phyloP scores from a whole-genome alignment of 2,113 vertebrate species.

The Callospermophilus lateralis region DNA sequence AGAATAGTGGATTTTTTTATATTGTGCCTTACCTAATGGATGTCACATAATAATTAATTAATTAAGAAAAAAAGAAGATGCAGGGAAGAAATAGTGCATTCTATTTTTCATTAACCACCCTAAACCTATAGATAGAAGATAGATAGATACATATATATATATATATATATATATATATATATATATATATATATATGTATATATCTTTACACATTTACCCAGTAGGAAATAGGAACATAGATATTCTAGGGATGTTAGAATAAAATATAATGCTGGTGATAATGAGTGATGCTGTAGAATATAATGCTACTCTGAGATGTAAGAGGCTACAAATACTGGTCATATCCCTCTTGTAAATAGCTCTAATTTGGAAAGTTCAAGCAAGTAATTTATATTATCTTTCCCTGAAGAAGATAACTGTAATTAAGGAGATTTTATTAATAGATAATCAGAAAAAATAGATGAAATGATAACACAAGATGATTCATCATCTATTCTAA shows the following conservation, averaged over 20 bases:
- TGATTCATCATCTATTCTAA: neutral
- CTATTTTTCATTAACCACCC: neutral
- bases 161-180: neutral
- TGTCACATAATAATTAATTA: neutral
- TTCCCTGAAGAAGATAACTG: neutral
- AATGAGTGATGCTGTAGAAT: neutral
- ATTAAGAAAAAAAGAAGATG: neutral
- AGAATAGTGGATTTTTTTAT: neutral
- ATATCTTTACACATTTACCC: neutral
- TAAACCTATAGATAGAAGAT: too few relatives aligned
- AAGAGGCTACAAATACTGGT: rapidly evolving
- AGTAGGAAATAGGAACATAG: neutral
- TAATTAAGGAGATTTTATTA: neutral
- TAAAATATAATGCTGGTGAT: neutral
- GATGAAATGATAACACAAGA: neutral
- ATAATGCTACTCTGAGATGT: neutral
- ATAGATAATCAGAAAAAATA: neutral
- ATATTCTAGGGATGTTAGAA: neutral
- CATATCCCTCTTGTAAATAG: neutral
- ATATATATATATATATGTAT: too few relatives aligned
- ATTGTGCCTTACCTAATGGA: neutral
- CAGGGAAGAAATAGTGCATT: neutral
- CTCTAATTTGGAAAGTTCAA: neutral
- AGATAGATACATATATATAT: too few relatives aligned
- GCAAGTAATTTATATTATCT: neutral